Base-by-base conservation (phyloP, 2,888 invertebrate species). In the Microplitis manilae region DNA sequence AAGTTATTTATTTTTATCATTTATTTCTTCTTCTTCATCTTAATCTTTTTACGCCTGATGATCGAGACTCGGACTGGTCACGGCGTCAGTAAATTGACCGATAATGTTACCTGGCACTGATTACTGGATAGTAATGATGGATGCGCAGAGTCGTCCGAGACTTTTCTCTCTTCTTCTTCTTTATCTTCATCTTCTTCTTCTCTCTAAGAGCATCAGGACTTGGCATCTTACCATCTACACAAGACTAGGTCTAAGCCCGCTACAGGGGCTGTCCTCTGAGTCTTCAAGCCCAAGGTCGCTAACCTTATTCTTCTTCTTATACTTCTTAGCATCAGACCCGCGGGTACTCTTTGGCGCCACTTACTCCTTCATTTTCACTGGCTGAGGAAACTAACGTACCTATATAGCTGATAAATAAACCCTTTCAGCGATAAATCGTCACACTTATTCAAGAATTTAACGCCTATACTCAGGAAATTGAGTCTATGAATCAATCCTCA, bases 91-190 rank as follows among this genome's bases (percentile, higher is more conserved):
- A 80, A 86, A 85, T 85, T 83, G 85, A 83, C 82, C 85, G 85
- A 86, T 86, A 86, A 85, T 83, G 81, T 81, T 80, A 80, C 81
- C 78, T 81, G 83, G 81, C 83, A 85, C 84, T 84, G 86, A 86
- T 86, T 84, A 82, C 82, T 79, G 85, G 86, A 86, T 84, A 84
- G 82, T 81, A 84, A 84, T 86, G 86, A 86, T 85, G 85, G 83
- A 86, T 86, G 84, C 80, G 75, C 75, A 77, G 80, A 77, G 67
- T 13, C 77, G 78, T 72, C 78, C 69, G 65, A 69, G 79, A 76
- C 80, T 79, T 20, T 38, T 20, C 69, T 67, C 41, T 30, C 59
- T 73, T 73, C 13, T 41, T 40, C 61, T 74, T 71, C 38, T 17
- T 38, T 30, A 30, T 30, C 40, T 72, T 64, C 30, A 38, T 64